These are phyloP conservation scores for Petrolisthes cinctipes DNA, from an alignment of 2,888 invertebrate species.

Conservation along the genomic window DNA sequence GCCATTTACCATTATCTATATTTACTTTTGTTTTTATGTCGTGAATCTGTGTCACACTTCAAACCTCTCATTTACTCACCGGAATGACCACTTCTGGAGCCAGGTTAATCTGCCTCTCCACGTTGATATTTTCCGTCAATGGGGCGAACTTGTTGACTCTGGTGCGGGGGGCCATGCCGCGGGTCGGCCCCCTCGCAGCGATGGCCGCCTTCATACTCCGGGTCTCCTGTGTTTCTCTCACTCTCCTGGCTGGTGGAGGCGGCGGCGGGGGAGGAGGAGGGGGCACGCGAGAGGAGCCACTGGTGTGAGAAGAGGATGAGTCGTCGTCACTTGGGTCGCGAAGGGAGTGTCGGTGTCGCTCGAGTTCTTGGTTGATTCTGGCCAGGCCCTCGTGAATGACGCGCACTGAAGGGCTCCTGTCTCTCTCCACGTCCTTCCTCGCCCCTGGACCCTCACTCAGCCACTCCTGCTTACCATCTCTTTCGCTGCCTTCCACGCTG, in stretches of 20 bases:
- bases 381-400: constrained; percentile 60
- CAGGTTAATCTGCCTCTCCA: constrained; percentile 45
- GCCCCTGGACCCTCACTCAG: constrained; percentile 1
- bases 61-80: constrained; percentile 22
- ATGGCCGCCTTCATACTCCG: constrained; percentile 36
- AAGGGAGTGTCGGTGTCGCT: constrained; percentile 21
- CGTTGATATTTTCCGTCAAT: constrained; percentile 16
- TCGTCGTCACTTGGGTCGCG: background rate
- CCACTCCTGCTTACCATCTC: background rate
- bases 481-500: background rate
- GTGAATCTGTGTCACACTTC: background rate
- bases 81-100: constrained; percentile 46
- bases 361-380: constrained; percentile 50
- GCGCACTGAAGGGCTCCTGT: constrained; percentile 47
- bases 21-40: background rate
- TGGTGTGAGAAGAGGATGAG: background rate
- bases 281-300: background rate
- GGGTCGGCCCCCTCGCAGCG: background rate
- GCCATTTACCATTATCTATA: background rate
- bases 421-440: constrained; percentile 11
- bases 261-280: constrained; percentile 33
- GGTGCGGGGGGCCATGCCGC: constrained; percentile 4
- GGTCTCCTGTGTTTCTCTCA: background rate
- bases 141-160: constrained; percentile 48
- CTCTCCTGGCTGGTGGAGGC: background rate